Conservation (phyloP, 2,113 vertebrate species). For the Podarcis raffonei region DNA sequence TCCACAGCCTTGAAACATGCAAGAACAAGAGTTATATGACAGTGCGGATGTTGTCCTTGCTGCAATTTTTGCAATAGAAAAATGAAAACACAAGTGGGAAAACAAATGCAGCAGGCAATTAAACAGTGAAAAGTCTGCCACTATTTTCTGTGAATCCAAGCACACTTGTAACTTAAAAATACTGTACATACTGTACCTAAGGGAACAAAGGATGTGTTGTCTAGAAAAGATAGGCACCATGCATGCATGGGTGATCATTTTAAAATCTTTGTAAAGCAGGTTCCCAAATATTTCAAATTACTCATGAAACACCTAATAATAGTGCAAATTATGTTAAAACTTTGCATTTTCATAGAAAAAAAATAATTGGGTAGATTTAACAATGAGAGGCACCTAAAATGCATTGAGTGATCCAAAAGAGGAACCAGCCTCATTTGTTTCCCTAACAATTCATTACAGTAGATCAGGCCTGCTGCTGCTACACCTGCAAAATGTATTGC, state of each 20-base stretch:
- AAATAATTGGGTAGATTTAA: slow-evolving; percentile 5
- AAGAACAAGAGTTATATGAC: not conserved
- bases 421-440: slow-evolving; percentile 14
- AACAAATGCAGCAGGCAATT: not conserved
- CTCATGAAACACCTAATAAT: not conserved
- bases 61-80: not conserved
- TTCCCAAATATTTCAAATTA: not conserved
- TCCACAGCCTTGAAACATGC: not conserved
- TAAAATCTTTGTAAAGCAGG: not conserved
- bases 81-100: accelerated
- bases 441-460: not conserved
- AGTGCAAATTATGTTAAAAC: not conserved
- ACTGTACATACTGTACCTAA: not conserved
- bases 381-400: slow-evolving; percentile 23
- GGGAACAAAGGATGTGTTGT: not conserved
- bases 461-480: not conserved
- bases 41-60: not conserved
- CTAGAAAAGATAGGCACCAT: not conserved
- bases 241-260: not conserved
- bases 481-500: not conserved
- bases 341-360: not conserved
- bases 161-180: not conserved
- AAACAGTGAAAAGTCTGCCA: not conserved
- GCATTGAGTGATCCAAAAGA: slow-evolving; percentile 6
- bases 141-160: not conserved